phyloP scores from a whole-genome alignment of 92 coral and sea anemone species.

The Porites lobata region DNA sequence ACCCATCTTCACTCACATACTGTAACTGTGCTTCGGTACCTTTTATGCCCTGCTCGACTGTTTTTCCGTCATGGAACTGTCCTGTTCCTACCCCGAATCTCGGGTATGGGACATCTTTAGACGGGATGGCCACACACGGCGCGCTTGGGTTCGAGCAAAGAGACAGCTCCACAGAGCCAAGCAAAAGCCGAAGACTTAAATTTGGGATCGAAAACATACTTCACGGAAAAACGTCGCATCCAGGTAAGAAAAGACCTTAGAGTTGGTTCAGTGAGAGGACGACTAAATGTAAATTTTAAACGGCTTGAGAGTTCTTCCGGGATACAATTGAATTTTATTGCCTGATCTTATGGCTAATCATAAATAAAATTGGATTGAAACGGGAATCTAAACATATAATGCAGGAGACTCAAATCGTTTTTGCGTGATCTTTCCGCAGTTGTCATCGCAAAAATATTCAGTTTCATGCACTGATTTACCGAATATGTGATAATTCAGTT shows the following conservation, averaged over 20 bases:
- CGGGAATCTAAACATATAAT: no score
- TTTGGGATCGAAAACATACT: constrained; percentile 90
- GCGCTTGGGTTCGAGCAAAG: constrained; percentile 11
- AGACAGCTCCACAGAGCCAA: constrained; percentile 17
- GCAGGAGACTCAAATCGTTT: no score
- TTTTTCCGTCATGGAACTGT: constrained; percentile 51
- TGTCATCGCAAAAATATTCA: no score
- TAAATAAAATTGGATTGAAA: no score
- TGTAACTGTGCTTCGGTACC: constrained; percentile 48
- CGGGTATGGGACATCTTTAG: constrained; percentile 26
- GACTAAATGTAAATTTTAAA: no score
- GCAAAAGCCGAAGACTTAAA: constrained; percentile 70
- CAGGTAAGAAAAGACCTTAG: constrained; percentile 45
- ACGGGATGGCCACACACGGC: constrained; percentile 39
- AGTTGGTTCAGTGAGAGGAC: no score
- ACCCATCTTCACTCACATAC: constrained; percentile 49
- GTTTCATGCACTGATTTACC: no score
- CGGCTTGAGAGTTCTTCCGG: no score
- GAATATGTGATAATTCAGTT: no score
- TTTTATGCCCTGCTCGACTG: constrained; percentile 40
- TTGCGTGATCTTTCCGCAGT: no score
- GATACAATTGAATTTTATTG: no score
- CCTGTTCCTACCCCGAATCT: constrained; percentile 17
- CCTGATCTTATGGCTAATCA: no score
- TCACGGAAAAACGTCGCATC: constrained; percentile 30